Evolutionary conservation across 2,888 invertebrate genomes (phyloP), one percentile per base, ranked within the genome.

Genomic region (Amphipoea lucens): DNA sequence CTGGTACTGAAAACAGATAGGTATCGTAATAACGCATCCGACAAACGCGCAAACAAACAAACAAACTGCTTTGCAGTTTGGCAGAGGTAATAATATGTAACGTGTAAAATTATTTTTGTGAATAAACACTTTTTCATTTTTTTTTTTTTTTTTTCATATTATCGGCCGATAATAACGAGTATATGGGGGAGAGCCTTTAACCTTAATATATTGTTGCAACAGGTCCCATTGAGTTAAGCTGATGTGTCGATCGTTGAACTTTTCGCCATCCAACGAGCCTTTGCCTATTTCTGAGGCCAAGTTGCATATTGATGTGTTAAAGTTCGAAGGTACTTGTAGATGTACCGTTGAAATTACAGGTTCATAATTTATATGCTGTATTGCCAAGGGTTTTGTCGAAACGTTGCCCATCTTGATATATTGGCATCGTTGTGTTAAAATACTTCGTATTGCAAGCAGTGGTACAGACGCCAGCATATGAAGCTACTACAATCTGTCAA

Each of bases 191-290:
- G 23, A 57, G 23, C 11, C 57, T 87, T 84, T 63, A 57, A 68
- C 81, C 62, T 85, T 72, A 63, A 60, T 81, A 80, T 54, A 74
- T 60, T 48, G 63, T 72, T 83, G 57, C 77, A 72, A 65, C 63
- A 86, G 40, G 12, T 74, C 54, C 20, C 54, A 70, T 74, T 54
- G 65, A 66, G 23, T 4, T 48, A 9, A n/a, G 17, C 11, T 71
- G 78, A 77, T 83, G 63, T 67, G 51, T 76, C n/a, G 60, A 57
- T 60, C 48, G 45, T 69, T 85, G 29, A 85, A 60, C 85, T 82
- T 82, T 85, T 81, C 63, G 12, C n/a, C 11, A 42, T 57, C 14
- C 4, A 9, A 57, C 17, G 14, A 12, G 11, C 17, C 20, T 63
- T 57, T 40, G 17, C 40, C 14, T 36, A 68, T 68, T 68, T 81